Evolutionary conservation across 2,888 invertebrate genomes (phyloP), one percentile per base, ranked within the genome.

Genomic region (Sinotaia quadrata): DNA sequence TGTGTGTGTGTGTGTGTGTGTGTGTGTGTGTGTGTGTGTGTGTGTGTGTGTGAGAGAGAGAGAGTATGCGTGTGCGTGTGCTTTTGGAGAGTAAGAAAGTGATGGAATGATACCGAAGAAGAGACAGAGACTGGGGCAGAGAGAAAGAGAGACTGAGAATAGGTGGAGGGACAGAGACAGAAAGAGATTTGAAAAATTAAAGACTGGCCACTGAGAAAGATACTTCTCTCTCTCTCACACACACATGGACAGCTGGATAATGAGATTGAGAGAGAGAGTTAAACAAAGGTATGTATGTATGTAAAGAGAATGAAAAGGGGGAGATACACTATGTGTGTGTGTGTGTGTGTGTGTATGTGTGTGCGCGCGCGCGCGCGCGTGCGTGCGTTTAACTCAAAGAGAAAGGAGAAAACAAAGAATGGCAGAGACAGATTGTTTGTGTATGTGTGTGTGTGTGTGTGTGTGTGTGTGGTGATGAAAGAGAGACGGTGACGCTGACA

Each of bases 1-100:
- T 33, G 56, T 33, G 56, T 56, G 8, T 33, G 51, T 24, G 51
- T 21, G 51, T 51, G 51, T 21, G 51, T 51, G 51, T 2, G 51
- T 21, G 51, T 5, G 51, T 24, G 51, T 5, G 51, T 21, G 51
- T 2, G 29, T 21, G 51, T 2, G 51, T 21, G 33, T 33, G 57
- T 31, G 33, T 33, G 57, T n/a, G 57, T 21, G 57, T n/a, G 34
- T 33, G 57, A 12, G 57, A 33, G 33, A 33, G 34, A 18, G 57
- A n/a, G 34, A 33, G 57, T 10, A 33, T 57, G 18, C 1, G 34
- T 57, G 57, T 8, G 33, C n/a, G 33, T n/a, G 34, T 57, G 57
- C 8, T 18, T 57, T 2, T 1, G 31, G 21, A 58, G 21, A 15
- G 34, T 8, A 18, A 8, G 8, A 7, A 56, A 10, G 4, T 27